Conservation (phyloP, 2,113 vertebrate genomes). For the Microcebus tavaratra region DNA sequence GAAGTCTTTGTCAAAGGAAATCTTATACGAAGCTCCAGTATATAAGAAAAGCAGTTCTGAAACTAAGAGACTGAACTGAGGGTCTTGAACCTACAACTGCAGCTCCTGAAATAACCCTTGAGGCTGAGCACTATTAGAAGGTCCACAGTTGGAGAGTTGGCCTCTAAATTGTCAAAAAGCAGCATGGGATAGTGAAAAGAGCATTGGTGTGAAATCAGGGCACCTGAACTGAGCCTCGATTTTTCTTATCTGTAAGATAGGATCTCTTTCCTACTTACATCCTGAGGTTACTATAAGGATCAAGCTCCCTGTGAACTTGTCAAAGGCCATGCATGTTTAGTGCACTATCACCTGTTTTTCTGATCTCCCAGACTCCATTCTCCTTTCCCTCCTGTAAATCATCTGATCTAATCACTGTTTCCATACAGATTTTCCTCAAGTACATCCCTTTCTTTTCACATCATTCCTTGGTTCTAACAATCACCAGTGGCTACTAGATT, state of each 20-base stretch:
- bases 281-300: background rate
- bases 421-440: background rate
- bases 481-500: background rate
- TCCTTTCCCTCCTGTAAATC: background rate
- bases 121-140: background rate
- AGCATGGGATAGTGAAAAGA: background rate
- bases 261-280: background rate
- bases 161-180: background rate
- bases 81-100: background rate
- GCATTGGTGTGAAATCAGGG: background rate
- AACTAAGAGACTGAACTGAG: background rate
- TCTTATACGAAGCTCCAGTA: background rate
- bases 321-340: background rate
- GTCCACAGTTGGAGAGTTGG: fast-evolving
- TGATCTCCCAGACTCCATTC: background rate
- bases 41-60: background rate
- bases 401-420: background rate
- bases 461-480: background rate
- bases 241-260: background rate
- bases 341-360: background rate
- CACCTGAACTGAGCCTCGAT: background rate
- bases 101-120: background rate
- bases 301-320: background rate
- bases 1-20: background rate
- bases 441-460: background rate